A percentile compares a stretch with the other conserved stretches of the same genome.
Conservation (phyloP, 2,113 vertebrate genomes). For the Nicator chloris region DNA sequence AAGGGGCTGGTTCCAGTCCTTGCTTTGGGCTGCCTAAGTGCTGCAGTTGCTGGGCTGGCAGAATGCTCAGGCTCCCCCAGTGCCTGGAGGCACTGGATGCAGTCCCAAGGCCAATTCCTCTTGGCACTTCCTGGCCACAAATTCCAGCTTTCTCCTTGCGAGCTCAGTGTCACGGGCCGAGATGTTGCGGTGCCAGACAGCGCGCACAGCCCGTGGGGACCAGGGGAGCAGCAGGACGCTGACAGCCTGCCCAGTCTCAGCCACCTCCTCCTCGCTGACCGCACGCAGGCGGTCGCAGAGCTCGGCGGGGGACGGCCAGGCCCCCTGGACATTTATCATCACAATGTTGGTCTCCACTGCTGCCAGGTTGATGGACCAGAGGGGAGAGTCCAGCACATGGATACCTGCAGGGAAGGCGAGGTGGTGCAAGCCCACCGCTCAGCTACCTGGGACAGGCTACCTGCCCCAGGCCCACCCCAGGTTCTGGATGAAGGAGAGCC, state of each 20-base stretch:
- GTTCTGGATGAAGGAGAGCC: not conserved
- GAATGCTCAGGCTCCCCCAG: not conserved
- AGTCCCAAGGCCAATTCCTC: not conserved
- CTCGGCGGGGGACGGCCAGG: slow-evolving; percentile 35
- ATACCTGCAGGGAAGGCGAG: not conserved
- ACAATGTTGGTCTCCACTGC: slow-evolving; percentile 83
- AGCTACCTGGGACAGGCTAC: not conserved
- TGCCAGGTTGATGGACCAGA: slow-evolving; percentile 68
- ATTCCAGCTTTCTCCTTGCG: slow-evolving; percentile 75
- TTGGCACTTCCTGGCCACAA: slow-evolving; percentile 63
- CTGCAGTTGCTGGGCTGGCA: not conserved
- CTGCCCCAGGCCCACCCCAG: not conserved
- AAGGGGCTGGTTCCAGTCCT: not conserved
- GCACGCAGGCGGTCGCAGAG: slow-evolving; percentile 74
- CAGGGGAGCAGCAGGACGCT: slow-evolving; percentile 76
- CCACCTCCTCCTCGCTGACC: slow-evolving; percentile 68
- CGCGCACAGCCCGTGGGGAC: slow-evolving; percentile 9
- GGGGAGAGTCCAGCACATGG: slow-evolving; percentile 45
- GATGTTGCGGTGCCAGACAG: slow-evolving; percentile 80
- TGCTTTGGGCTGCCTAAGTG: not conserved
- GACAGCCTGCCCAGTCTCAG: slow-evolving; percentile 49
- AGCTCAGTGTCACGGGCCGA: slow-evolving; percentile 72
- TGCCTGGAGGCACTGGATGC: rapidly evolving
- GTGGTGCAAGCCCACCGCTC: rapidly evolving
- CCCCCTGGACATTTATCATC: slow-evolving; percentile 51